Base-by-base conservation (phyloP, 2,888 invertebrate genomes). In the Chouioia cunea region DNA sequence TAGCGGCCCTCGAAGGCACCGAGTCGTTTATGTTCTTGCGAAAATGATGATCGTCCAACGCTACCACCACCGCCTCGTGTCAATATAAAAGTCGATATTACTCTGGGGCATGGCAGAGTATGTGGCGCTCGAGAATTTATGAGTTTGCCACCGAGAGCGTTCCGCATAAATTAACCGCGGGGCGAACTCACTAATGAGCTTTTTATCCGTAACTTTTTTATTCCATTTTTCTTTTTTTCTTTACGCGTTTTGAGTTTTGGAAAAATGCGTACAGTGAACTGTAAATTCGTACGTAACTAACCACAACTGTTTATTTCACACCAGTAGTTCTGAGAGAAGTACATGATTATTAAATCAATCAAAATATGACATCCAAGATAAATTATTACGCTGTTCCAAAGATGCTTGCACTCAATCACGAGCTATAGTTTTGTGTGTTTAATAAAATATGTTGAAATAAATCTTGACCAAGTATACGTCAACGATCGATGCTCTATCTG, bases 361-460 rank as follows among this genome's bases (percentile, higher is more conserved):
- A 18, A n/a, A 18, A 48, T n/a, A 14, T 14, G 16, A 16, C 16
- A 16, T 12, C 18, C 18, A 48, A 47, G 47, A n/a, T 23, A 15
- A n/a, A 16, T 23, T 4, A 8, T 22, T 14, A 23, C 20, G 20
- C 58, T 10, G n/a, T 44, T 27, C 20, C 2, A 23, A 47, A 50
- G 46, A 59, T 22, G 43, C 36, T 52, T 44, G 16, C 36, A 66
- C 60, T 67, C 22, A 44, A 52, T 71, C 65, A 71, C 15, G 6
- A n/a, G n/a, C 46, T 71, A 71, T 71, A 64, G 67, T 64, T 64
- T 6, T 63, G 71, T 64, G 22, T 58, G 71, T 23, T 64, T 46
- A 54, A 53, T 52, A n/a, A n/a, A n/a, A n/a, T n/a, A n/a, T n/a
- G n/a, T n/a, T n/a, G n/a, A n/a, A n/a, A n/a, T n/a, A n/a, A n/a